phyloP scores from a whole-genome alignment of 2,888 invertebrate species.

The Aphodius granarius region DNA sequence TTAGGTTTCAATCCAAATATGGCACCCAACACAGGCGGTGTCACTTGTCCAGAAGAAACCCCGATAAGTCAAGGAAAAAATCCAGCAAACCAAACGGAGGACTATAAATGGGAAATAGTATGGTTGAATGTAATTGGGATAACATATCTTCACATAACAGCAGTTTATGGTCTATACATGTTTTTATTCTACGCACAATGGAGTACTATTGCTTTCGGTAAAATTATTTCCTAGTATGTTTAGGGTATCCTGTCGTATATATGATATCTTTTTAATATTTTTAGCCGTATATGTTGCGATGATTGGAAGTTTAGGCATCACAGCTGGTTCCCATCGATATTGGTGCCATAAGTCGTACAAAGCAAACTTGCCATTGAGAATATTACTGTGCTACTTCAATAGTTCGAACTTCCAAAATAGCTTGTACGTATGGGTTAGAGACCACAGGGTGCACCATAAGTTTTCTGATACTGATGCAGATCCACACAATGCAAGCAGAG shows the following conservation, averaged over 20 bases:
- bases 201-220: slow-evolving; percentile 7
- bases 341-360: slow-evolving; percentile 95
- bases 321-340: slow-evolving; percentile 91
- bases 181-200: background rate
- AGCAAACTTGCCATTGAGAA: slow-evolving; percentile 80
- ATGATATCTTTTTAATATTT: background rate
- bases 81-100: background rate
- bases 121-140: slow-evolving; percentile 80
- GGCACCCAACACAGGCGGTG: background rate
- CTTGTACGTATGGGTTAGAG: slow-evolving; percentile 83
- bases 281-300: background rate
- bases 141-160: slow-evolving; percentile 67
- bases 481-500: slow-evolving; percentile 84
- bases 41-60: background rate
- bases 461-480: slow-evolving; percentile 88
- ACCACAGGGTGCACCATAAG: slow-evolving; percentile 87
- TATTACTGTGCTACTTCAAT: slow-evolving; percentile 78
- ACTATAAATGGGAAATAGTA: slow-evolving; percentile 66
- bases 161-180: slow-evolving; percentile 66
- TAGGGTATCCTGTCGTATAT: background rate
- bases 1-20: background rate
- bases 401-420: slow-evolving; percentile 87
- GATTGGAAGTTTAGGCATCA: slow-evolving; percentile 66
- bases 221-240: background rate
- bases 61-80: background rate